Percentiles rank a stretch among this genome's conserved stretches.
Conservation (phyloP, 2,113 vertebrate genomes). For the Morone chrysops region DNA sequence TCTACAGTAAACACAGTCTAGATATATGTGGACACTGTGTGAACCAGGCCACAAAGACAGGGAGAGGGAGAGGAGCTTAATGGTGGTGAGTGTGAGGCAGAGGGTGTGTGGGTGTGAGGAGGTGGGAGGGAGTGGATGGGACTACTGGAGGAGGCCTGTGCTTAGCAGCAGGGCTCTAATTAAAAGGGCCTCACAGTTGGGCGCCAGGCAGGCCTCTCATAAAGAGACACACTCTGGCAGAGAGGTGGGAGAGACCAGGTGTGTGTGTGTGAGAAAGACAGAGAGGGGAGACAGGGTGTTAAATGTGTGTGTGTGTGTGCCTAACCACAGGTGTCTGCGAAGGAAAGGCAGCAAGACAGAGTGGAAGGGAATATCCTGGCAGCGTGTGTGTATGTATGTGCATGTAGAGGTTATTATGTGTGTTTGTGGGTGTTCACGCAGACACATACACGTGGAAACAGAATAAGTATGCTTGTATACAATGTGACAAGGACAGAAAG, state of each 20-base stretch:
- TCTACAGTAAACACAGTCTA: neutral
- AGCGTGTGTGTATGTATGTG: slow-evolving; percentile 1
- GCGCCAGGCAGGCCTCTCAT: slow-evolving; percentile 63
- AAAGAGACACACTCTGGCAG: slow-evolving; percentile 64
- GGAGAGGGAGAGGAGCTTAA: neutral
- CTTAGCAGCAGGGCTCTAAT: slow-evolving; percentile 80
- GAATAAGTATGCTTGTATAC: neutral
- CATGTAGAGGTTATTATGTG: neutral
- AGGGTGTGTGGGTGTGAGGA: slow-evolving; percentile 58
- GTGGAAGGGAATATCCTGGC: slow-evolving; percentile 5
- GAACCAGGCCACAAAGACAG: slow-evolving; percentile 18
- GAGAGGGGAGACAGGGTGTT: neutral
- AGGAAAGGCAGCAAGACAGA: slow-evolving; percentile 9
- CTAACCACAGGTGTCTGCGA: slow-evolving; percentile 50
- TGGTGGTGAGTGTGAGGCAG: slow-evolving; percentile 24
- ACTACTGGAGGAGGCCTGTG: slow-evolving; percentile 59
- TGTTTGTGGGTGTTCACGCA: neutral
- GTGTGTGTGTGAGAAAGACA: slow-evolving; percentile 11
- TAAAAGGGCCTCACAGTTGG: slow-evolving; percentile 79
- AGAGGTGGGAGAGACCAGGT: slow-evolving; percentile 60
- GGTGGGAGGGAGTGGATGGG: slow-evolving; percentile 49
- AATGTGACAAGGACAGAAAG: slow-evolving; percentile 12
- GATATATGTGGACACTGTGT: neutral
- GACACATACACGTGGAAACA: neutral
- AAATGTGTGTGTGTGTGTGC: neutral